Evolutionary conservation across 2,888 invertebrate genomes (phyloP).

Genomic region (Unio delphinus): DNA sequence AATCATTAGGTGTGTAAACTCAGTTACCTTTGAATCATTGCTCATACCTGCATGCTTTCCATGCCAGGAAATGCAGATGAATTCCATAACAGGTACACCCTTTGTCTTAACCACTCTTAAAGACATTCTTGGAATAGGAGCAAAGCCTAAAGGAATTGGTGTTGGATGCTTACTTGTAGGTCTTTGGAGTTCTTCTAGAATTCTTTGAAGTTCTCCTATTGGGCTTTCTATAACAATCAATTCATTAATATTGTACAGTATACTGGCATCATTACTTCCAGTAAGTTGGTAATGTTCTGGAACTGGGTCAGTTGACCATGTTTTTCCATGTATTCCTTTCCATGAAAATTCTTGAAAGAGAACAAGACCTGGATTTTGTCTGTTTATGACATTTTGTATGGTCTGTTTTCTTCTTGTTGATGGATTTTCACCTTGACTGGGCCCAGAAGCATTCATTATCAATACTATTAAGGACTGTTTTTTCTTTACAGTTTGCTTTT

Average conservation of each 20-base stretch:
- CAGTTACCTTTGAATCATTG: slow-evolving; percentile 12
- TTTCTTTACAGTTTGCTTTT: no score
- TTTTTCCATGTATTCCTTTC: slow-evolving; percentile 13
- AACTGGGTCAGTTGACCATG: slow-evolving; percentile 15
- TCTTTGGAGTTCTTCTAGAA: slow-evolving; percentile 15
- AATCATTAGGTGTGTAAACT: slow-evolving; percentile 22
- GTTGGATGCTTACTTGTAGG: slow-evolving; percentile 13
- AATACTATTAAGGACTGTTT: not conserved
- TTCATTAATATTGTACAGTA: slow-evolving; percentile 12
- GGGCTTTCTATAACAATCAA: slow-evolving; percentile 11
- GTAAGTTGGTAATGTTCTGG: slow-evolving; percentile 16
- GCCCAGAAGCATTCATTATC: slow-evolving; percentile 21
- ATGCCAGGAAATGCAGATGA: slow-evolving; percentile 30
- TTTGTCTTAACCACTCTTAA: slow-evolving; percentile 6
- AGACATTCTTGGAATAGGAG: slow-evolving; percentile 20
- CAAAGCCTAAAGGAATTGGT: slow-evolving; percentile 18
- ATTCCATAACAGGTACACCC: slow-evolving; percentile 11
- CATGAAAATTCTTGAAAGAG: slow-evolving; percentile 25
- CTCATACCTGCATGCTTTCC: slow-evolving; percentile 13
- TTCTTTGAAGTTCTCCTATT: slow-evolving; percentile 8
- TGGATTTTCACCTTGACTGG: slow-evolving; percentile 5
- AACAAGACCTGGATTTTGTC: slow-evolving; percentile 11
- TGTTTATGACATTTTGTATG: slow-evolving; percentile 12
- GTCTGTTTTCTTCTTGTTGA: slow-evolving; percentile 14
- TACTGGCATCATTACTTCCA: slow-evolving; percentile 18